phyloP scores from a whole-genome alignment of 2,113 vertebrate genomes.

The Rutilus rutilus region DNA sequence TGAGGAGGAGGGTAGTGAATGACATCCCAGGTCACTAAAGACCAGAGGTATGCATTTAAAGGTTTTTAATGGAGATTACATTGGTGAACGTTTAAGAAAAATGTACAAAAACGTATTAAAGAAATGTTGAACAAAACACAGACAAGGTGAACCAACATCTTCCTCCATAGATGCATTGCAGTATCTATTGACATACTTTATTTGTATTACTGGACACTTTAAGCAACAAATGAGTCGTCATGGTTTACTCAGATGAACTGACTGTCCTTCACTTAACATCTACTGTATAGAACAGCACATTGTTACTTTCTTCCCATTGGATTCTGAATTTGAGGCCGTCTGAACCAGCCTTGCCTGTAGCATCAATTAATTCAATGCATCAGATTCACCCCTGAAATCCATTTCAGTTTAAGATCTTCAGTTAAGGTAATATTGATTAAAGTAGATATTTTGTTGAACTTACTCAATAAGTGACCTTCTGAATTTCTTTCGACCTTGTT shows the following conservation, averaged over 20 bases:
- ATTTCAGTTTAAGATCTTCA: conserved; percentile 66
- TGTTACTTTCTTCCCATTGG: conserved; percentile 25
- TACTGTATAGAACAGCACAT: conserved; percentile 9
- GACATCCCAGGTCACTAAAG: too few relatives aligned
- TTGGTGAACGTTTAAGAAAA: not conserved
- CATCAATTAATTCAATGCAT: conserved; percentile 71
- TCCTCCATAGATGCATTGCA: not conserved
- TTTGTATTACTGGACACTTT: conserved; percentile 27
- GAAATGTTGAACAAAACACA: not conserved
- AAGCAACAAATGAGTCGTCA: conserved; percentile 8
- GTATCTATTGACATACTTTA: conserved; percentile 18
- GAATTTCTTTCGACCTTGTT: conserved; percentile 78
- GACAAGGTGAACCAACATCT: not conserved
- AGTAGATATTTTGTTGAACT: conserved; percentile 77
- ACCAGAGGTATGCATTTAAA: too few relatives aligned
- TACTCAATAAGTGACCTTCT: conserved; percentile 76
- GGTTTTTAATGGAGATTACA: not conserved
- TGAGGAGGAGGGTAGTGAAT: too few relatives aligned
- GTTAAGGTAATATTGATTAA: conserved; percentile 74
- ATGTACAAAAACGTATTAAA: not conserved
- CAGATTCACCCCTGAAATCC: conserved; percentile 63
- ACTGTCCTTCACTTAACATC: conserved; percentile 45
- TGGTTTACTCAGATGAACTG: conserved; percentile 35
- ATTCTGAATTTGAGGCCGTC: conserved; percentile 49
- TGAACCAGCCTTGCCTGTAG: conserved; percentile 58